Conservation (phyloP, 2,113 vertebrate species). For the Coreoperca whiteheadi region DNA sequence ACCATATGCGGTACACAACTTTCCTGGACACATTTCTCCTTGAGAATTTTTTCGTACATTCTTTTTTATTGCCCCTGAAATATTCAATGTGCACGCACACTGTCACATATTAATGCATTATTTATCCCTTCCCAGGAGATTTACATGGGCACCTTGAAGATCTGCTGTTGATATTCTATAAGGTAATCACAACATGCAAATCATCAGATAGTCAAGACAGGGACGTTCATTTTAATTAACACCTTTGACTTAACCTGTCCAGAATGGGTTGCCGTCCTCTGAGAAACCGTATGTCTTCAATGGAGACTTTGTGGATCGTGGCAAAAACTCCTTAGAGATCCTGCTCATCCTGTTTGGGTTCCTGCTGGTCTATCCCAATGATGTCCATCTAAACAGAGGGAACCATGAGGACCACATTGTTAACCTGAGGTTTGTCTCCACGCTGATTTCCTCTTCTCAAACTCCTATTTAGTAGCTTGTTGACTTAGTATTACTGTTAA, state of each 20-base stretch:
- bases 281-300: constrained; percentile 94
- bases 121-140: constrained; percentile 85
- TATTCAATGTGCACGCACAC: neutral
- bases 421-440: constrained; percentile 87
- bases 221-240: neutral
- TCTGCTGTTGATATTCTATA: constrained; percentile 90
- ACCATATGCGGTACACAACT: constrained; percentile 90
- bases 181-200: constrained; percentile 77
- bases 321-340: constrained; percentile 92
- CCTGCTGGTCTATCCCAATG: constrained; percentile 92
- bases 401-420: constrained; percentile 95
- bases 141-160: constrained; percentile 95
- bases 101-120: neutral
- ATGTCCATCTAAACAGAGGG: constrained; percentile 92
- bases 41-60: neutral
- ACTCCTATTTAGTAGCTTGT: neutral
- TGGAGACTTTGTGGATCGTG: constrained; percentile 94
- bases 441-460: neutral
- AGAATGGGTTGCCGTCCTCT: constrained; percentile 94
- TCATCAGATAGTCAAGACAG: neutral
- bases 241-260: constrained; percentile 4
- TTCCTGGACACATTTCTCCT: neutral
- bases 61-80: neutral
- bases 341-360: constrained; percentile 92
- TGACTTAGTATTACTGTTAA: no score